Percentiles rank a stretch among this genome's conserved stretches.
phyloP scores from a whole-genome alignment of 2,797 vertebrate species.

The Xyrichtys novacula region DNA sequence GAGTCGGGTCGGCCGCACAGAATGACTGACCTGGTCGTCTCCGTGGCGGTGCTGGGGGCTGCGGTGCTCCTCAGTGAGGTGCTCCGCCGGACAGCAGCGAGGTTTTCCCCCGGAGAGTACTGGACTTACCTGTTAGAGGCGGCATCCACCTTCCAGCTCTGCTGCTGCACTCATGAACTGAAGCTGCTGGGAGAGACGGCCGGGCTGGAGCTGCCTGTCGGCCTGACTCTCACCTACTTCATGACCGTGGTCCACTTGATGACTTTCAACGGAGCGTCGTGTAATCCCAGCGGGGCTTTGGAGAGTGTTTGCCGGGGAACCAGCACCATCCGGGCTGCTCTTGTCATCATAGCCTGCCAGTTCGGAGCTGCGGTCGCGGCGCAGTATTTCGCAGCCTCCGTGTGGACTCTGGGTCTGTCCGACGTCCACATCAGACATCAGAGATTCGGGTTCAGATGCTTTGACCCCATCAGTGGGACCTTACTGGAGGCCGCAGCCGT shows the following conservation, averaged over 20 bases:
- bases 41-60: slow-evolving; percentile 74
- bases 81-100: slow-evolving; percentile 34
- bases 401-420: slow-evolving; percentile 85
- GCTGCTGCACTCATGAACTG: slow-evolving; percentile 88
- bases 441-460: slow-evolving; percentile 64
- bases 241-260: slow-evolving; percentile 85
- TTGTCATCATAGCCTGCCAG: slow-evolving; percentile 60
- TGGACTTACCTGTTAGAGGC: slow-evolving; percentile 80
- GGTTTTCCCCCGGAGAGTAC: slow-evolving; percentile 21
- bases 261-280: slow-evolving; percentile 80
- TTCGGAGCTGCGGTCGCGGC: slow-evolving; percentile 73
- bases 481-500: slow-evolving; percentile 81
- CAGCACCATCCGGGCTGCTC: slow-evolving; percentile 31
- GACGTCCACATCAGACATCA: slow-evolving; percentile 77
- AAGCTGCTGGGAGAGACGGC: slow-evolving; percentile 76
- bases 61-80: slow-evolving; percentile 74
- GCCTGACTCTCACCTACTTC: slow-evolving; percentile 83
- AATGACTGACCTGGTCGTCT: slow-evolving; percentile 71
- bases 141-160: slow-evolving; percentile 89
- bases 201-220: slow-evolving; percentile 58
- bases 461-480: slow-evolving; percentile 82
- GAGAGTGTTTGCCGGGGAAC: slow-evolving; percentile 75
- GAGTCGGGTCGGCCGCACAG: neutral
- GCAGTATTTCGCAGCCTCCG: slow-evolving; percentile 66
- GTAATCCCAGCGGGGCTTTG: slow-evolving; percentile 83